Evolutionary conservation across 2,888 invertebrate genomes (phyloP).

Genomic region (Xylota segnis): DNA sequence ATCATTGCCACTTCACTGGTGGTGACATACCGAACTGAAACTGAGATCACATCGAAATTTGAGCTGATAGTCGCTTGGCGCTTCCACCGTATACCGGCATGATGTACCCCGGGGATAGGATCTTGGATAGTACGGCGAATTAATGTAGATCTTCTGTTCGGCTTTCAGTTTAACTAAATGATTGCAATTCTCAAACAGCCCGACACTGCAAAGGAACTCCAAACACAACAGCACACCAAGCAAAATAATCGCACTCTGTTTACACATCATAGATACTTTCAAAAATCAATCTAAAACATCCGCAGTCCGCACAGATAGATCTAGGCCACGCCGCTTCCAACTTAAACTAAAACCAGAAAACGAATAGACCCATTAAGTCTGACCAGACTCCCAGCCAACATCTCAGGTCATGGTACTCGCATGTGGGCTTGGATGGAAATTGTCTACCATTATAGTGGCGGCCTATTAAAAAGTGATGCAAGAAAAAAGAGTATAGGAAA

Average conservation of each 20-base stretch:
- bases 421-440: slow-evolving; percentile 1
- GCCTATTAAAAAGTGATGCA: neutral
- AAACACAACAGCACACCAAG: slow-evolving; percentile 12
- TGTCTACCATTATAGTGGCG: neutral
- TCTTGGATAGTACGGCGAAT: slow-evolving; percentile 82
- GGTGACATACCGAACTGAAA: slow-evolving; percentile 80
- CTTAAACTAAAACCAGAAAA: slow-evolving; percentile 17
- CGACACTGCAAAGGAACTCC: neutral
- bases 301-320: neutral
- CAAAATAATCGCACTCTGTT: neutral
- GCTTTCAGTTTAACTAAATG: slow-evolving; percentile 80
- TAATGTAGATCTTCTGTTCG: slow-evolving; percentile 80
- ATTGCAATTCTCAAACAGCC: slow-evolving; percentile 80
- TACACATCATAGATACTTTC: neutral
- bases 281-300: neutral
- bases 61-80: slow-evolving; percentile 81
- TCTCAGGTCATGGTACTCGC: slow-evolving; percentile 1
- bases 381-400: slow-evolving; percentile 6
- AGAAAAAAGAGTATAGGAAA: neutral
- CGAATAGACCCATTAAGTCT: slow-evolving; percentile 1
- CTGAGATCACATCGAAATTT: slow-evolving; percentile 81
- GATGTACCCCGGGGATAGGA: slow-evolving; percentile 81
- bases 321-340: neutral
- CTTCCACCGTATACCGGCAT: slow-evolving; percentile 81
- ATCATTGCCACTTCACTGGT: neutral